These are phyloP conservation scores for Pseudopodoces humilis DNA, from an alignment of 2,113 vertebrate species.

Conservation along the genomic window DNA sequence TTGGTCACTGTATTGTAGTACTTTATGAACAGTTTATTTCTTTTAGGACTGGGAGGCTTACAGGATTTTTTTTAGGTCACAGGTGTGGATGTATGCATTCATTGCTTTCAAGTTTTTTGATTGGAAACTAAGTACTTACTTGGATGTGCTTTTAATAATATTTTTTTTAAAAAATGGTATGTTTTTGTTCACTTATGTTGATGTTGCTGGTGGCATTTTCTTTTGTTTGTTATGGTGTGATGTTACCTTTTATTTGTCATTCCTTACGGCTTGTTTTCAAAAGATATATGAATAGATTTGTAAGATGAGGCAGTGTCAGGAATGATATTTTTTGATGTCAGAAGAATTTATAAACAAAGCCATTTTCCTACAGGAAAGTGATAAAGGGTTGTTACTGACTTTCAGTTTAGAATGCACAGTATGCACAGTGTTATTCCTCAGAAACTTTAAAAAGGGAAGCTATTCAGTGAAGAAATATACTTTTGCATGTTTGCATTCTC, in stretches of 20 bases:
- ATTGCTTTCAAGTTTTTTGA: background rate
- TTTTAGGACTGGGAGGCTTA: background rate
- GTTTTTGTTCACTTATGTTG: background rate
- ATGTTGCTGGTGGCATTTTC: rapidly evolving
- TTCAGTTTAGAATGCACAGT: background rate
- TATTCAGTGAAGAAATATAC: background rate
- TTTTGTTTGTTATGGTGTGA: background rate
- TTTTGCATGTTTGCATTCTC: background rate
- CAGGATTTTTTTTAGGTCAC: background rate
- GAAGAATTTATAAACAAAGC: background rate
- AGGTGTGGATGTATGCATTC: background rate
- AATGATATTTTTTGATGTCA: background rate
- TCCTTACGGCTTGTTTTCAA: background rate
- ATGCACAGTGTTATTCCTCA: background rate
- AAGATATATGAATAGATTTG: background rate
- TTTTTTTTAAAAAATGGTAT: background rate
- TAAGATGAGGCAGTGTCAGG: background rate
- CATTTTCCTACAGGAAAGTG: background rate
- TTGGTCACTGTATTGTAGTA: background rate
- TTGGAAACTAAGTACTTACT: background rate
- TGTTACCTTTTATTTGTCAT: background rate
- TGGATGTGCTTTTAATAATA: background rate
- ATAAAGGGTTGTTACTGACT: background rate
- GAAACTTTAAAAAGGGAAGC: background rate
- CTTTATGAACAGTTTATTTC: background rate